Base-by-base conservation (phyloP, 2,888 invertebrate genomes). In the Ischnus inquisitorius region DNA sequence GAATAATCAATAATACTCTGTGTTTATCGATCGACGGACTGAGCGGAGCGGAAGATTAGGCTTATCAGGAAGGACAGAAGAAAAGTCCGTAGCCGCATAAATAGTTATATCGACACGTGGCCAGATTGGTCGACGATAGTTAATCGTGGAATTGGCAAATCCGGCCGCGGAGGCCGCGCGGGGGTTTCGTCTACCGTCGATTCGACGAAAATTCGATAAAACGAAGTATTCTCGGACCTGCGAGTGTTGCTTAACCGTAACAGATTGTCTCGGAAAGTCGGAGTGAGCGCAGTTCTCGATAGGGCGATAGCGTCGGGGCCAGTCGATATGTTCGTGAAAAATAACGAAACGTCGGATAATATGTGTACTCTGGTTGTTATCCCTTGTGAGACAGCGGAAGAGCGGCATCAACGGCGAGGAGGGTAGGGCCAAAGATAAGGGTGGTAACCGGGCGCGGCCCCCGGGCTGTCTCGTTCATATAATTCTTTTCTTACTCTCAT, bases 341-440 rank as follows among this genome's bases (percentile, higher is more conserved):
- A 54, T 46, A 60, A 60, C 34, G n/a, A 25, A 43, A 10, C 57
- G 60, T 16, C 25, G 3, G 72, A 39, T 4, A 76, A 48, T 57
- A 46, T 46, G 51, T 51, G n/a, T 54, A 54, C 54, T 12, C 12
- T 14, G 65, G 46, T 19, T 46, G 8, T 39, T 48, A 76, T 65
- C n/a, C 65, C 65, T 76, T 76, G 34, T 48, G 57, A 57, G 74
- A 67, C 46, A 19, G 48, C 19, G 74, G n/a, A 16, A 28, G 46
- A 57, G n/a, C n/a, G 71, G 54, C 16, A 51, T 79, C 51, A 39
- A 16, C 51, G 62, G 51, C 57, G 43, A 84, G 80, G 87, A 89
- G 89, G 91, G 90, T 90, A 85, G 91, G 91, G 91, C 91, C 88
- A 87, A 86, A 88, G 89, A 89, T 89, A 88, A 89, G 87, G 77